Evolutionary conservation across 2,113 vertebrate species (phyloP), one percentile per base, ranked within the genome.

Genomic region (Silurus meridionalis): DNA sequence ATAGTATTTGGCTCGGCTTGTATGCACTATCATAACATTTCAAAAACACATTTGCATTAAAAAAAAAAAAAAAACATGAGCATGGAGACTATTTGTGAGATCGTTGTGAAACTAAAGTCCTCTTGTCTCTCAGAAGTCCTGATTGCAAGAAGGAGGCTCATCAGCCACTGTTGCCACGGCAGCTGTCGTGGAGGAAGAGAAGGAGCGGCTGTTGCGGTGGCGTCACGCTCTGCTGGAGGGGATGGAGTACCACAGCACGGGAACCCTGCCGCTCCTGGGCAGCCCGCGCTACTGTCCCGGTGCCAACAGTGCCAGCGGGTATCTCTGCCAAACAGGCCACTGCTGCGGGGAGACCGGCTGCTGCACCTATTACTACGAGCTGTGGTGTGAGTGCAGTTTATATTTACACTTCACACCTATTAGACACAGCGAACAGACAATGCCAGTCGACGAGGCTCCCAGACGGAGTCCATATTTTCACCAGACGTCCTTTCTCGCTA

Each of bases 341-440:
- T 99, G 97, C 95, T 99, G 97, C 9, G 97, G 97, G 86, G 97
- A 98, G 94, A 97, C 95, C 0, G 97, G 97, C 92, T 99, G 97
- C 96, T 98, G 97, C 87, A 98, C 97, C 72, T 98, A 98, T 95
- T 98, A 98, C 94, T 99, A 98, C 83, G 97, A 99, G 92, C 96
- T 99, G 89, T 99, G 97, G 97, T 98, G 97, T 99, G 92, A 97
- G 97, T 97, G 28, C 72, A 19, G 60, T 69, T 58, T 50, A 10
- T 53, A 28, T 53, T 80, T 21, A 80, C 55, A 60, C 15, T 55
- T 67, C 21, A 52, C 19, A 58, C 61, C 48, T 5, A 46, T 48
- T n/a, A 14, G n/a, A 79, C 37, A 8, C 71, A n/a, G 50, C 50
- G 8, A 80, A 60, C 78, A 46, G 25, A 21, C 25, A 80, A 80